Conservation (phyloP, 2,797 vertebrate species). For the Microcaecilia unicolor region DNA sequence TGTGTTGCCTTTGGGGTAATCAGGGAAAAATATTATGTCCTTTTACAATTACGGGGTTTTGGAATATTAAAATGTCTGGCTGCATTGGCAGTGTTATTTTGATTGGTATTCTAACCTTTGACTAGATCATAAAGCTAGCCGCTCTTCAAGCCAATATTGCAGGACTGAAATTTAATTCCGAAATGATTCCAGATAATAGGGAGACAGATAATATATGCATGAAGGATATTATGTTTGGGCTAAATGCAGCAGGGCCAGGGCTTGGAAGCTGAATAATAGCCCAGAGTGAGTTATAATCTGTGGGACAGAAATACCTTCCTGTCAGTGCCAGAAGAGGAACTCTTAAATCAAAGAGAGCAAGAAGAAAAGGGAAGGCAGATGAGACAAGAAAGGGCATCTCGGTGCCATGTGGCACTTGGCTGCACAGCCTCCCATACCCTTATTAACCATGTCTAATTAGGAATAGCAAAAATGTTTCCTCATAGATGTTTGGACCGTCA, state of each 20-base stretch:
- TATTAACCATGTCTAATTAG: no score
- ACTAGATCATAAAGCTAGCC: conserved; percentile 79
- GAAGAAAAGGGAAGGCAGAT: conserved; percentile 24
- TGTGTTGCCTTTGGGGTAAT: conserved; percentile 81
- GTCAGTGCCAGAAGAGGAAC: conserved; percentile 85
- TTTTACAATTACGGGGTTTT: conserved; percentile 95
- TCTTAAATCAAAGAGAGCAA: conserved; percentile 80
- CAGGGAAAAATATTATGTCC: conserved; percentile 84
- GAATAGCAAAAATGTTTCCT: no score
- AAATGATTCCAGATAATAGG: conserved; percentile 96
- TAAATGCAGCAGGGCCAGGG: conserved; percentile 84
- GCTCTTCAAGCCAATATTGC: conserved; percentile 82
- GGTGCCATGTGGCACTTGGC: conserved; percentile 22
- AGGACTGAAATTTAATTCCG: conserved; percentile 93
- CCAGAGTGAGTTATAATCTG: conserved; percentile 85
- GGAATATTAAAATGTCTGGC: conserved; percentile 97
- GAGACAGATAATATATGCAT: conserved; percentile 97
- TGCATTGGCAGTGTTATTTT: conserved; percentile 90
- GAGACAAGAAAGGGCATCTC: conserved; percentile 37
- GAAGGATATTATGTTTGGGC: conserved; percentile 95
- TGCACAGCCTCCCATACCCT: no score
- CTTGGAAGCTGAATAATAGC: conserved; percentile 95
- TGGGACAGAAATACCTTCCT: conserved; percentile 93
- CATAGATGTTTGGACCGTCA: no score
- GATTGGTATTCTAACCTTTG: conserved; percentile 99